A percentile compares a stretch with the other conserved stretches of the same genome.
These are phyloP conservation scores for Bursaphelenchus mucronatus DNA, from an alignment of 1,140 invertebrate species.

Conservation along the genomic window DNA sequence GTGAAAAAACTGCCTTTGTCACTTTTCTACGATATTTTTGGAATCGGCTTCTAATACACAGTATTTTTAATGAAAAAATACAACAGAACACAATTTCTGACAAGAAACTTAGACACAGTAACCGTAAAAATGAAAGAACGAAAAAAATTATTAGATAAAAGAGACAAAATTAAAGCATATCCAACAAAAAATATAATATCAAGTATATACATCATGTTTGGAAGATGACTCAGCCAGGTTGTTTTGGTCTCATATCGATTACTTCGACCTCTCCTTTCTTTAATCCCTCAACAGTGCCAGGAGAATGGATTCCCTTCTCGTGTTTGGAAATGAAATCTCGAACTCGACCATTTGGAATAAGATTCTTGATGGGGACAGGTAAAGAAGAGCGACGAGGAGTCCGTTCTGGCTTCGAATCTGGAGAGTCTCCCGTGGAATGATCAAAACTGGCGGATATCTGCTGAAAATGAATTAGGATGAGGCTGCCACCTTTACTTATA, in stretches of 20 bases:
- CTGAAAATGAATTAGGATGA: not conserved
- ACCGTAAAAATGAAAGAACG: no score
- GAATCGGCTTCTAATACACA: no score
- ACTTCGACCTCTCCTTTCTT: slow-evolving; percentile 3
- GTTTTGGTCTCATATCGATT: slow-evolving; percentile 22
- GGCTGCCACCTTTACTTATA: not conserved
- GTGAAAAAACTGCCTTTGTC: no score
- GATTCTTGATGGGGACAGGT: slow-evolving; percentile 19
- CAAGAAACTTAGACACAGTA: no score
- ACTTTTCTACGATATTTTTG: no score
- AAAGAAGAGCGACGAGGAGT: slow-evolving; percentile 2
- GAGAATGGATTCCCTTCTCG: slow-evolving; percentile 30
- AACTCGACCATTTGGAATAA: slow-evolving; percentile 24
- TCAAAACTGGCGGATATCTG: slow-evolving; percentile 1
- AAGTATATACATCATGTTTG: no score
- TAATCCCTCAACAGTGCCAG: slow-evolving; percentile 16
- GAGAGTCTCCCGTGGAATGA: slow-evolving; percentile 8
- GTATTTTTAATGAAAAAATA: no score
- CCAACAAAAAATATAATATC: no score
- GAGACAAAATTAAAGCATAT: no score
- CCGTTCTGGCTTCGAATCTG: slow-evolving; percentile 5
- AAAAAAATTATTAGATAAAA: no score
- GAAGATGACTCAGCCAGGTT: no score
- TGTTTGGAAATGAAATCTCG: slow-evolving; percentile 28
- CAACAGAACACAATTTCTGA: no score